Percentiles rank a stretch among this genome's conserved stretches.
Evolutionary conservation across 1,140 invertebrate species (phyloP).

Genomic region (Drosophila aff.): DNA sequence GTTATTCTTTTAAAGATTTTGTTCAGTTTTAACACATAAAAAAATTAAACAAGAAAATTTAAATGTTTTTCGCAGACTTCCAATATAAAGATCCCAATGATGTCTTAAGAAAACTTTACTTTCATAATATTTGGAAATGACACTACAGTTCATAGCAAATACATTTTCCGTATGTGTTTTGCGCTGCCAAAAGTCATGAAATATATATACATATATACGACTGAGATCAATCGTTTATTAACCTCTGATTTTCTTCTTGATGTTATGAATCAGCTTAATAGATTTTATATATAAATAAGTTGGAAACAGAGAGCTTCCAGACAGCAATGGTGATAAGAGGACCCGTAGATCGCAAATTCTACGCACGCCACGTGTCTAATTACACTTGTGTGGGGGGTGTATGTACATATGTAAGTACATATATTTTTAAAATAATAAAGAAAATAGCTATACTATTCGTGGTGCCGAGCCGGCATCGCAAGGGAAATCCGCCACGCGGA

Average conservation of each 20-base stretch:
- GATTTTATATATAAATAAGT: not conserved
- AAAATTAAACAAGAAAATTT: too few species aligned
- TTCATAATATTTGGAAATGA: not conserved
- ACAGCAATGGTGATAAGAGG: constrained; percentile 6
- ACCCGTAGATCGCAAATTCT: not conserved
- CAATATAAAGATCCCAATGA: too few species aligned
- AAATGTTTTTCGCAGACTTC: not conserved
- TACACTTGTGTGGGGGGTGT: not conserved
- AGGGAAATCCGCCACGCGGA: not conserved
- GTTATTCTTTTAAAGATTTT: too few species aligned
- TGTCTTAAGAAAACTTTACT: not conserved
- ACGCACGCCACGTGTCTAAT: constrained; percentile 8
- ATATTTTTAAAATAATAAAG: not conserved
- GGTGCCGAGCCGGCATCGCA: not conserved
- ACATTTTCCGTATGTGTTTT: not conserved
- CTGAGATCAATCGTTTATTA: constrained; percentile 8
- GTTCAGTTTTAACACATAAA: too few species aligned
- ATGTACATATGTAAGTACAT: not conserved
- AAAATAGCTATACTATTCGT: too few species aligned
- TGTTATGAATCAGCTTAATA: constrained; percentile 15
- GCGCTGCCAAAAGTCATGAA: not conserved
- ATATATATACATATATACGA: not conserved
- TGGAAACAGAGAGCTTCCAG: constrained; percentile 5
- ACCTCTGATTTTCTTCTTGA: not conserved
- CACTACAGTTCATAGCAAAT: not conserved